These are phyloP conservation scores for Crocuta crocuta DNA, from an alignment of 2,113 vertebrate species.

Conservation along the genomic window DNA sequence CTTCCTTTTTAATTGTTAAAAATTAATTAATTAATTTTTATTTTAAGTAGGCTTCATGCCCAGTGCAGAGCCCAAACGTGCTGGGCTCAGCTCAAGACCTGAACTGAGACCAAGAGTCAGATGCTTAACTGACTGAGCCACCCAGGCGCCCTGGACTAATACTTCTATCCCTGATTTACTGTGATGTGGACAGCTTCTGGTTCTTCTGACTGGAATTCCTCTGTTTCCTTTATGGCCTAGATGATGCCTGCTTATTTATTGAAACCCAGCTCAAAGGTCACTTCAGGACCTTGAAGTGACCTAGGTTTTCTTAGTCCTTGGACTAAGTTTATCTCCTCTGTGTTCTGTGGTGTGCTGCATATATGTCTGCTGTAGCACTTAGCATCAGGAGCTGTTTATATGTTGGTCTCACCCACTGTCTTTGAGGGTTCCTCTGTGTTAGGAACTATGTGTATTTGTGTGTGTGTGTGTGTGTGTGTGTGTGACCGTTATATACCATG, in stretches of 20 bases:
- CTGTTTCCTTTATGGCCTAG: not conserved
- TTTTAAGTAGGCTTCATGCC: no score
- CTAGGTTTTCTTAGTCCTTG: not conserved
- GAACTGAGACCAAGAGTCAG: no score
- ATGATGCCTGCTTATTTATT: not conserved
- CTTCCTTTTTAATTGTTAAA: no score
- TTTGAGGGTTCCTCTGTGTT: not conserved
- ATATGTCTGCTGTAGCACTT: not conserved
- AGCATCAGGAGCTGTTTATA: not conserved
- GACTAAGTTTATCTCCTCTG: not conserved
- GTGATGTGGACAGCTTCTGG: not conserved
- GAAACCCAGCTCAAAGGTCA: not conserved
- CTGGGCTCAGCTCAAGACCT: no score
- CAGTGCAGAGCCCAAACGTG: no score
- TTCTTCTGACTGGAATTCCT: not conserved
- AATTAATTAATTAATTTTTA: no score
- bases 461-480: constrained; percentile 5
- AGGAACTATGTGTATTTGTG: not conserved
- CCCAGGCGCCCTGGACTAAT: not conserved
- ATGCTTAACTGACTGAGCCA: no score
- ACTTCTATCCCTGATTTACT: not conserved
- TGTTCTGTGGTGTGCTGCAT: not conserved
- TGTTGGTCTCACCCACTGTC: not conserved
- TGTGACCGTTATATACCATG: not conserved
- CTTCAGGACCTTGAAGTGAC: not conserved